Conservation (phyloP, 2,888 invertebrate species). For the Watsonalla binaria region DNA sequence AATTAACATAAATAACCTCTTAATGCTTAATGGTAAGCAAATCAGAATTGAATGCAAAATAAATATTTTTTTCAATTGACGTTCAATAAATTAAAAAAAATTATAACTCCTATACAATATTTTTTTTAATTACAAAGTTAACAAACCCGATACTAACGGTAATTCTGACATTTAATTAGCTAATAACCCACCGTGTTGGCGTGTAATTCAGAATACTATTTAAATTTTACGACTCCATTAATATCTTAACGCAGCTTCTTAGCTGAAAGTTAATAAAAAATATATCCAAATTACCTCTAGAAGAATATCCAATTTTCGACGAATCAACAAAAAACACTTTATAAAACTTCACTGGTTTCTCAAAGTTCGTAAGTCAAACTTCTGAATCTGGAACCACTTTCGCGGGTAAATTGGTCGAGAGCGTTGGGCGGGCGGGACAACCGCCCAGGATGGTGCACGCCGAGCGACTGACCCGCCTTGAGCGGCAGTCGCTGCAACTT, state of each 20-base stretch:
- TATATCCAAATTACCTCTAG: constrained; percentile 31
- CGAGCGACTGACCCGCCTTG: constrained; percentile 30
- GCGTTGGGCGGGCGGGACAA: constrained; percentile 51
- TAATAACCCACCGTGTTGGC: not conserved
- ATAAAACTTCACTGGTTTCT: constrained; percentile 1
- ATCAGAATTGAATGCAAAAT: no score
- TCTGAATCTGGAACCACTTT: constrained; percentile 4
- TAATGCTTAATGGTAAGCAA: no score
- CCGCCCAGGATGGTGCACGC: constrained; percentile 33
- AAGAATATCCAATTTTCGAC: constrained; percentile 21
- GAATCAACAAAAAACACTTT: constrained; percentile 13
- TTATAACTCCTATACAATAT: no score
- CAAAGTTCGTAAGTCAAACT: not conserved
- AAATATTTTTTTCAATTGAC: no score
- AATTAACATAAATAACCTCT: no score
- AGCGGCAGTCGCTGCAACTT: not conserved
- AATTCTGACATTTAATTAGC: no score
- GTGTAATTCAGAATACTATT: constrained; percentile 7
- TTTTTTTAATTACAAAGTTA: no score
- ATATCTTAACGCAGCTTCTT: constrained; percentile 10
- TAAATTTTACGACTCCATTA: constrained; percentile 14
- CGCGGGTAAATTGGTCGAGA: constrained; percentile 8
- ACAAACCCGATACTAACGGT: no score
- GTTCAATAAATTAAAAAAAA: no score
- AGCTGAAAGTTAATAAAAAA: constrained; percentile 12